Base-by-base conservation (phyloP, 2,888 invertebrate species). In the Apeira syringaria region DNA sequence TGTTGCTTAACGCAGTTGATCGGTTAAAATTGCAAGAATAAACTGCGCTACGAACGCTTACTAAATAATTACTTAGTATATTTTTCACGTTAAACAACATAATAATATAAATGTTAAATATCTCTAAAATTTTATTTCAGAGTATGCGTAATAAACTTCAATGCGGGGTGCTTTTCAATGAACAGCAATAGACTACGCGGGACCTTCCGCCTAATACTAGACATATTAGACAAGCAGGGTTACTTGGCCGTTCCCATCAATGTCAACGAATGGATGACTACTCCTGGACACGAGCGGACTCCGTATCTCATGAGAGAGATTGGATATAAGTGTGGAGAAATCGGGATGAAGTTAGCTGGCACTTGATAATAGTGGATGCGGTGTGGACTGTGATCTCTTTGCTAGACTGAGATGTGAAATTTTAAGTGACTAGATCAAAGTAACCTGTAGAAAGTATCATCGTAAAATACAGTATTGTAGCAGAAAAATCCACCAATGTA, bases 261-360 rank as follows among this genome's bases (percentile, higher is more conserved):
- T 61, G 56, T 81, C 7, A 67, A 61, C 25, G 77, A 81, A 40
- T 94, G 94, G 94, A 58, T 77, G 3, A 64, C 65, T 1, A 70
- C 94, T 3, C 81, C 90, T 0, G 80, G 90, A 26, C 84, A 90
- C 57, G 93, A 94, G 71, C 91, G 91, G 57, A 91, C 92, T 47
- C 92, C 93, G 0, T 94, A 92, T 64, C 71, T 95, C 20, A 91
- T 93, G 88, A 83, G 92, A 26, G 90, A 91, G 46, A 53, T 88
- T 1, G 73, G 66, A 0, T 80, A 83, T 60, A 81, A 69, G 80
- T 94, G 74, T 71, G 90, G 78, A 35, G 88, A 74, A 79, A 86
- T 83, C 50, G 87, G 77, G 50, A 79, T 78, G 65, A 86, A 78
- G 40, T 50, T 86, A 0, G 61, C 71, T 0, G 74, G 74, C 7